Evolutionary conservation across 2,113 vertebrate species (phyloP), one percentile per base, ranked within the genome.

Genomic region (Chlorodrepanis virens): DNA sequence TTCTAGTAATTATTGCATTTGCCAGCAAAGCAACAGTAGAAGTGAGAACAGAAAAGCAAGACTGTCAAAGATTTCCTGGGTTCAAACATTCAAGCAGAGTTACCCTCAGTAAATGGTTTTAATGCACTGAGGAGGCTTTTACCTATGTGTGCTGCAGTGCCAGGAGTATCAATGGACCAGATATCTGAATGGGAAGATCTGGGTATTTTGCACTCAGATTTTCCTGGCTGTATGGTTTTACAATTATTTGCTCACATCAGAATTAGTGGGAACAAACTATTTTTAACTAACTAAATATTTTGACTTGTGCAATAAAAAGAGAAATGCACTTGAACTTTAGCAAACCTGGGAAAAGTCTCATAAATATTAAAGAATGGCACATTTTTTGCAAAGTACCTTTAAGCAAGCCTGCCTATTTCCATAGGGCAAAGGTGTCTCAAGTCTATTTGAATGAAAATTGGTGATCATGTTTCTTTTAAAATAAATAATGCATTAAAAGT

Each of bases 261-360:
- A 88, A 59, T 83, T 94, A 68, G 68, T 84, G 20, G 11, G 4
- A 89, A 87, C 87, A 60, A 83, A 72, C 56, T 81, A 39, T 87
- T 94, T 75, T 89, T 80, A 88, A 72, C 84, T 88, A 61, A 93
- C 44, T 93, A 96, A 95, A 91, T 94, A 39, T 69, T 82, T 15
- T 88, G 68, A 68, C 42, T 92, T 5, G 0, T 47, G 57, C 87
- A 92, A 83, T 17, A 78, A 54, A 83, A 57, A 69, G 72, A 94
- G 74, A 60, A 11, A 2, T 53, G 49, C 76, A 59, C 33, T 85
- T 78, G 78, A 83, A 74, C 77, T 92, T 96, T 33, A 65, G 64
- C 61, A 89, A 82, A 75, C 49, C 29, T 11, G 28, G 79, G 87
- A 84, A 20, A 68, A 83, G 50, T 88, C 39, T 74, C 61, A 72